Evolutionary conservation across 2,888 invertebrate genomes (phyloP).

Genomic region (Theodoxus fluviatilis): DNA sequence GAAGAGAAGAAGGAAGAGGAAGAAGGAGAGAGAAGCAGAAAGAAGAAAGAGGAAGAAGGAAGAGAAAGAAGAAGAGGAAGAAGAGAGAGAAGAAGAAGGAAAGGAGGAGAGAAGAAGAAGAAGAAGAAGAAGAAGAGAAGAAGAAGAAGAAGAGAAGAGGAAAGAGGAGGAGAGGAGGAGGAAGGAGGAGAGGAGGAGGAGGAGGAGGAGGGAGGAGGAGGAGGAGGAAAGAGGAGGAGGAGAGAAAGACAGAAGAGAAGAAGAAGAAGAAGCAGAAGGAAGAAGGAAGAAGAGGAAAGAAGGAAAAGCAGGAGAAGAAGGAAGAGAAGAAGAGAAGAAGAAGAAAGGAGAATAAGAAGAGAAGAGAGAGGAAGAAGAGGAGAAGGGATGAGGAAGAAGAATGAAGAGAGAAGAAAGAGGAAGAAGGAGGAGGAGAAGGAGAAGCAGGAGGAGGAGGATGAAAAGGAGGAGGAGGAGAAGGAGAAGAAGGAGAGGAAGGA

Average conservation of each 20-base stretch:
- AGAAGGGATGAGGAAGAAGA: not conserved
- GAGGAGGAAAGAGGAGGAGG: no score
- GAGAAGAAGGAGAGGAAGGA: not conserved
- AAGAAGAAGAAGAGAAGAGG: not conserved
- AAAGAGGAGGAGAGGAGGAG: slow-evolving; percentile 6
- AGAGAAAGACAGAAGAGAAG: no score
- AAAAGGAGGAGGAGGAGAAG: not conserved
- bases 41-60: no score
- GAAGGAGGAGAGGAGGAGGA: not conserved
- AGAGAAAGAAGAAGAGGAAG: not conserved
- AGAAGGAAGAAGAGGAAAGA: no score
- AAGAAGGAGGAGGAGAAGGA: not conserved
- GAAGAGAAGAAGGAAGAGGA: not conserved
- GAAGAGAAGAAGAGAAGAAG: no score
- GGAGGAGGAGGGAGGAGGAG: no score
- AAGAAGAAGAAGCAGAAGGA: no score
- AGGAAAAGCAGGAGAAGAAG: no score
- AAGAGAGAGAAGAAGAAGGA: not conserved
- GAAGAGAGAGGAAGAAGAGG: not conserved
- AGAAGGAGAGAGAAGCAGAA: no score
- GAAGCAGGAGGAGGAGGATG: not conserved
- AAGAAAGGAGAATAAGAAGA: not conserved
- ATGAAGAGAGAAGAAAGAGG: not conserved
- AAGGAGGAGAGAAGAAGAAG: no score
- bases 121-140: slow-evolving; percentile 1